Evolutionary conservation across 2,113 vertebrate species (phyloP).

Genomic region (Toxotes chatareus): DNA sequence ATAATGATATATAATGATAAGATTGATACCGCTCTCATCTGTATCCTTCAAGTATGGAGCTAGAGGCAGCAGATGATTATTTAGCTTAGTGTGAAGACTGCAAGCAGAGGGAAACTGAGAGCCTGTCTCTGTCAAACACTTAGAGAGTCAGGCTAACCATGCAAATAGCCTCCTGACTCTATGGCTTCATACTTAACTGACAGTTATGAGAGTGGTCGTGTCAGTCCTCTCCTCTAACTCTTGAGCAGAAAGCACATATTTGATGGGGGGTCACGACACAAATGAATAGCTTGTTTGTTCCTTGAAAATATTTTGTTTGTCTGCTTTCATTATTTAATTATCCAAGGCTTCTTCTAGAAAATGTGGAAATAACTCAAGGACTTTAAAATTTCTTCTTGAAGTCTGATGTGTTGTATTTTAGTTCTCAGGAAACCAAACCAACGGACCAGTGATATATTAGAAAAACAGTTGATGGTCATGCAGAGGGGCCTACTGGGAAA

Average conservation of each 20-base stretch:
- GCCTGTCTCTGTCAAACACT: too few species aligned
- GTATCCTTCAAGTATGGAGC: neutral
- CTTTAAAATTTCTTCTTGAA: neutral
- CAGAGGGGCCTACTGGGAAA: too few species aligned
- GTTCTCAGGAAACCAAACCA: neutral
- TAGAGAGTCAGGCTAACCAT: too few species aligned
- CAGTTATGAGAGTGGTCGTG: neutral
- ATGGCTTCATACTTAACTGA: too few species aligned
- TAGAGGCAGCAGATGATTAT: neutral
- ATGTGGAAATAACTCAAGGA: neutral
- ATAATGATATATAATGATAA: neutral
- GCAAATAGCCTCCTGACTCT: too few species aligned
- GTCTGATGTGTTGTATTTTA: neutral
- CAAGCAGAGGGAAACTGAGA: neutral
- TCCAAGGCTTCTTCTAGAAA: neutral
- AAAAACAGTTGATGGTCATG: too few species aligned
- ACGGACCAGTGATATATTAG: too few species aligned
- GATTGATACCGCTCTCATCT: neutral
- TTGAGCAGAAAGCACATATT: neutral
- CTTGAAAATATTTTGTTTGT: neutral
- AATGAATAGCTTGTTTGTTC: neutral
- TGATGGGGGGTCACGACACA: too few species aligned
- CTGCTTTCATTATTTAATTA: slow-evolving; percentile 1
- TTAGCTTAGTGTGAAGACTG: neutral
- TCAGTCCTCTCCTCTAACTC: neutral